A percentile compares a stretch with the other conserved stretches of the same genome.
phyloP scores from a whole-genome alignment of 2,888 invertebrate species.

The Amitus sp. region DNA sequence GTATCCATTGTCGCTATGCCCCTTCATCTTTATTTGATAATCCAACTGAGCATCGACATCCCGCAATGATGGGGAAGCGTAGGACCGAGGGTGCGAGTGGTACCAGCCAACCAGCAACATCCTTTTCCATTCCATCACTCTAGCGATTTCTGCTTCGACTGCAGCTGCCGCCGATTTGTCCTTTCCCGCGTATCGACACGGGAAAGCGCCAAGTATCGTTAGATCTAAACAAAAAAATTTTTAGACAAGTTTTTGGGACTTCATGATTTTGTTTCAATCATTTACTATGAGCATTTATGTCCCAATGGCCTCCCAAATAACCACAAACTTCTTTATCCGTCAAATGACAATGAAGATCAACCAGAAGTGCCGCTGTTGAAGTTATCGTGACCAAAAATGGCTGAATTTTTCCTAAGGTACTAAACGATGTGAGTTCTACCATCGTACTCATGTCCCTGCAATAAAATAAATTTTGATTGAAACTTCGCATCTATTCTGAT shows the following conservation, averaged over 20 bases:
- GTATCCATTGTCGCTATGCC: slow-evolving; percentile 89
- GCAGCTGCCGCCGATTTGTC: slow-evolving; percentile 81
- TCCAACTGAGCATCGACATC: slow-evolving; percentile 95
- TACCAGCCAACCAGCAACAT: slow-evolving; percentile 93
- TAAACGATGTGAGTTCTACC: slow-evolving; percentile 89
- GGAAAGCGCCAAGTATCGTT: slow-evolving; percentile 88
- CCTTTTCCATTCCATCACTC: slow-evolving; percentile 83
- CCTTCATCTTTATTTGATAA: slow-evolving; percentile 95
- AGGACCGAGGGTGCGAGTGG: slow-evolving; percentile 91
- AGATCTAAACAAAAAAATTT: slow-evolving; percentile 72
- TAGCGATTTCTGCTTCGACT: slow-evolving; percentile 84
- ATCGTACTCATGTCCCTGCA: slow-evolving; percentile 88
- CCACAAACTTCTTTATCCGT: slow-evolving; percentile 95
- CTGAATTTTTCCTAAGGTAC: slow-evolving; percentile 88
- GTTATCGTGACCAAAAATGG: slow-evolving; percentile 90
- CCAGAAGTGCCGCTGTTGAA: slow-evolving; percentile 85
- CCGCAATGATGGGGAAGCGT: slow-evolving; percentile 85
- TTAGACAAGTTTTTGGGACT: too few relatives aligned
- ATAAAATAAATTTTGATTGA: slow-evolving; percentile 1
- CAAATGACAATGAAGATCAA: slow-evolving; percentile 94
- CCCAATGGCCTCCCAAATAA: slow-evolving; percentile 96
- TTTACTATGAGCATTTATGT: slow-evolving; percentile 92
- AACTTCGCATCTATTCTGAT: too few relatives aligned
- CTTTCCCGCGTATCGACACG: slow-evolving; percentile 83
- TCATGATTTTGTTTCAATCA: too few relatives aligned